Base-by-base conservation (phyloP, 2,888 invertebrate species). In the Polydrusus pterygomalis region DNA sequence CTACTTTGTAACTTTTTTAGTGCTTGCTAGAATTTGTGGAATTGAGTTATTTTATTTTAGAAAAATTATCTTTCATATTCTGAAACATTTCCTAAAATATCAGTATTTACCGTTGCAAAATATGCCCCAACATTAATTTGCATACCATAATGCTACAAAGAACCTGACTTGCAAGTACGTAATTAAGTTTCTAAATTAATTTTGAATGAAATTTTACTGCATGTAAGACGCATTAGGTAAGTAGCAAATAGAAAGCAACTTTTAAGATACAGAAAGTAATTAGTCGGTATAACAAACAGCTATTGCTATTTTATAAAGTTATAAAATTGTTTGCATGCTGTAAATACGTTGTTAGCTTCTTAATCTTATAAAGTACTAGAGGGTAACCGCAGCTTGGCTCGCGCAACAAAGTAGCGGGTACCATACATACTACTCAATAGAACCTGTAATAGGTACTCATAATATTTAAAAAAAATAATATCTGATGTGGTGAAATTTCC, bases 101-200 rank as follows among this genome's bases (percentile, higher is more conserved):
- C 7, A 34, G 34, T 34, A 7, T 34, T 7, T 47, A 7, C 58
- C 20, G 30, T 25, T 25, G 13, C 38, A 2, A 56, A 58, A 58
- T 34, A 30, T 56, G 40, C 40, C 43, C 8, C 45, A 64, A 64
- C 47, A 25, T 64, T 38, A 64, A 64, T 64, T 45, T 11, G 8
- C 64, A 47, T 49, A 62, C 60, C 45, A 70, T 70, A 62, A 60
- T 70, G 49, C 47, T 25, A 62, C 70, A 70, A 70, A 70, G 70
- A 69, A 60, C 58, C 49, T 60, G 56, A 70, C 60, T 70, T 70
- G 60, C 38, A 56, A 62, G 60, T 62, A 62, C 15, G 60, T 70
- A 70, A 62, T 70, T 70, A 70, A 63, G 70, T 63, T 70, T 70
- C 63, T 62, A 70, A 70, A 70, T 47, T 63, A 70, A 63, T 70